These are phyloP conservation scores for Heliothis virescens DNA, from an alignment of 1,140 invertebrate species.

Conservation along the genomic window DNA sequence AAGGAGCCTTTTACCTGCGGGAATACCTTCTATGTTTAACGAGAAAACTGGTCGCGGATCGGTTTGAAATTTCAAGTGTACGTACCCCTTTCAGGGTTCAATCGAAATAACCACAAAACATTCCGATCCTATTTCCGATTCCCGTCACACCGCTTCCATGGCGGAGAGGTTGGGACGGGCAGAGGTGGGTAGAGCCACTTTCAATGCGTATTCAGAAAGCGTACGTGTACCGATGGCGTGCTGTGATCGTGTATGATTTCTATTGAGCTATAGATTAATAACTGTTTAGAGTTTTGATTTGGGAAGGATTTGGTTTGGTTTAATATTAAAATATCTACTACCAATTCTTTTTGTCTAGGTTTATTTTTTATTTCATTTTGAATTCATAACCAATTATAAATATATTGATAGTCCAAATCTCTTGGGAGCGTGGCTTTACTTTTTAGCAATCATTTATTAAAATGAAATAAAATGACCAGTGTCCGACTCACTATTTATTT, in stretches of 20 bases:
- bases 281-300: constrained; percentile 3
- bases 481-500: no score
- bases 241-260: constrained; percentile 58
- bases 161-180: constrained; percentile 65
- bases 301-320: background rate
- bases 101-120: constrained; percentile 82
- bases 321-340: background rate
- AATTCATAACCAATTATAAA: no score
- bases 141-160: constrained; percentile 76
- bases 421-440: no score
- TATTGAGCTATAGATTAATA: constrained; percentile 39
- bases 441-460: no score
- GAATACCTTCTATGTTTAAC: constrained; percentile 68
- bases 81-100: constrained; percentile 74
- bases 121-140: constrained; percentile 79
- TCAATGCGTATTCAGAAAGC: constrained; percentile 61
- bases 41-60: constrained; percentile 64
- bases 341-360: background rate
- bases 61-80: constrained; percentile 75
- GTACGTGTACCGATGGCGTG: constrained; percentile 48
- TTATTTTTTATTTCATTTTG: background rate
- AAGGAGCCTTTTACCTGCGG: constrained; percentile 61
- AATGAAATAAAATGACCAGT: no score
- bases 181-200: constrained; percentile 57
- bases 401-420: no score